phyloP scores from a whole-genome alignment of 2,888 invertebrate genomes.

The Monoplex corrugatus region DNA sequence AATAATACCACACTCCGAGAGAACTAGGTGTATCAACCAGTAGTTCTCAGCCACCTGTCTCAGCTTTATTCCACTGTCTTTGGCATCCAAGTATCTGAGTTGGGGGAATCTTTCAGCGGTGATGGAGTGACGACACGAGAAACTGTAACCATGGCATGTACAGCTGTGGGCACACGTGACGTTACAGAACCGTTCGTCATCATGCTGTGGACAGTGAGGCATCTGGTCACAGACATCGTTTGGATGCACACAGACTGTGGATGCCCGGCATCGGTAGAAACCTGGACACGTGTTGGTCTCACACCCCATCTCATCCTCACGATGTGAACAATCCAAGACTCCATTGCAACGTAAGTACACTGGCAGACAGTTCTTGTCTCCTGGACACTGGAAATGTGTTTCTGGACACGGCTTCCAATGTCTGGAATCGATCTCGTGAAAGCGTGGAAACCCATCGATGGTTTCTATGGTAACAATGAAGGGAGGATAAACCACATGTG shows the following conservation, averaged over 20 bases:
- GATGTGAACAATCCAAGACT: not conserved
- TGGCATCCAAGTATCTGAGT: constrained; percentile 11
- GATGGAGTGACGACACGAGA: not conserved
- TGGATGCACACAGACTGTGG: not conserved
- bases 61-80: not conserved
- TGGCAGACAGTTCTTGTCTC: not conserved
- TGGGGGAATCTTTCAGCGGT: not conserved
- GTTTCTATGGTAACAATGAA: no score
- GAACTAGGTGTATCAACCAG: constrained; percentile 4
- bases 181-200: no score
- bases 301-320: not conserved
- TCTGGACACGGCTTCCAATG: not conserved
- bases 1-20: not conserved
- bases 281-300: not conserved
- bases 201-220: no score
- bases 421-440: no score
- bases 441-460: no score
- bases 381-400: not conserved
- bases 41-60: not conserved
- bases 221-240: no score
- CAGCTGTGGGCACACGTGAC: no score
- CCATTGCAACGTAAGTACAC: constrained; percentile 28
- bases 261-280: constrained; percentile 29
- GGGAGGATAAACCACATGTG: no score
- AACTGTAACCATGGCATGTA: no score